phyloP scores from a whole-genome alignment of 2,113 vertebrate genomes.

The Pluvialis apricaria region DNA sequence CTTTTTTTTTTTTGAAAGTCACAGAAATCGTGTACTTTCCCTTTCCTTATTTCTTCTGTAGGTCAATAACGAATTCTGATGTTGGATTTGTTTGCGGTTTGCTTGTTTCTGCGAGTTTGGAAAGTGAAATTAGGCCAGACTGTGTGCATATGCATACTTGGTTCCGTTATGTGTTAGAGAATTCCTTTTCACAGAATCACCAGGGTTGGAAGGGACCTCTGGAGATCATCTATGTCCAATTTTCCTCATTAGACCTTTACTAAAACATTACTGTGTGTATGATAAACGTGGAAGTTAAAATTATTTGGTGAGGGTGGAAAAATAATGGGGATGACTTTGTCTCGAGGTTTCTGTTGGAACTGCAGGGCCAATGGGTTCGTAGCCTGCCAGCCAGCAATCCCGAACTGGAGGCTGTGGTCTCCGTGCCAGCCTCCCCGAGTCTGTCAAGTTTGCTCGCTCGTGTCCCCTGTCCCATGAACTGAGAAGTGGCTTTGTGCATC shows the following conservation, averaged over 20 bases:
- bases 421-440: neutral
- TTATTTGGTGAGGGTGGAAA: neutral
- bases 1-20: neutral
- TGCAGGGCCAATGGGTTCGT: too few relatives aligned
- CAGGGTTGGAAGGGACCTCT: too few relatives aligned
- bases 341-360: neutral
- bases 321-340: neutral
- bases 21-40: neutral
- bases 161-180: neutral
- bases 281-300: neutral
- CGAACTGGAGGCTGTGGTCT: neutral
- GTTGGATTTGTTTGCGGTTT: neutral
- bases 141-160: neutral
- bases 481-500: neutral
- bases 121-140: neutral
- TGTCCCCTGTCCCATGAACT: neutral
- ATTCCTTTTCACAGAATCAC: neutral
- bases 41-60: neutral
- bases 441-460: neutral
- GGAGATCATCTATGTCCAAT: too few relatives aligned
- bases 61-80: neutral
- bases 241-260: neutral
- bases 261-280: neutral
- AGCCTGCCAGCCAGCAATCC: neutral
- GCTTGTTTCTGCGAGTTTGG: neutral